Evolutionary conservation across 2,797 vertebrate genomes (phyloP).

Genomic region (Lemur catta): DNA sequence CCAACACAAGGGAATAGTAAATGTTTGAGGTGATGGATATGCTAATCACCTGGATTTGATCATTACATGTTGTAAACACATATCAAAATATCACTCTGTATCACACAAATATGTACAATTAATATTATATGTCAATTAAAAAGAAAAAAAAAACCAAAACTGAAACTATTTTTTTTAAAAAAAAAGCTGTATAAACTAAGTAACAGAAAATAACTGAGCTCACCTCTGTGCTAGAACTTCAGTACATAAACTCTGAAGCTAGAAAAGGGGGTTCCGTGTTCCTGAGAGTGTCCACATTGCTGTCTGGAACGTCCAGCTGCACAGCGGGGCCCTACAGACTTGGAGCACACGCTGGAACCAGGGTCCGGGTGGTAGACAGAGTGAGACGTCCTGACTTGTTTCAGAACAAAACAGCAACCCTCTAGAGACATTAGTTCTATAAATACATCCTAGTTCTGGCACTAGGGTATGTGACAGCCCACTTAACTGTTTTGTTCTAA

Average conservation of each 20-base stretch:
- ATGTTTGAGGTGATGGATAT: not conserved
- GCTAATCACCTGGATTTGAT: not conserved
- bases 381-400: not conserved
- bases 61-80: not conserved
- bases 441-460: not conserved
- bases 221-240: not conserved
- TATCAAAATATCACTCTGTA: not conserved
- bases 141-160: not conserved
- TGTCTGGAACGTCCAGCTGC: not conserved
- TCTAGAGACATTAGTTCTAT: not conserved
- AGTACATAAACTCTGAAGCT: not conserved
- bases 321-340: not conserved
- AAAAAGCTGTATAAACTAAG: not conserved
- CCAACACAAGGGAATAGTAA: not conserved
- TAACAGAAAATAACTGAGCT: not conserved
- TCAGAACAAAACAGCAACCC: not conserved
- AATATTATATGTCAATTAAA: not conserved
- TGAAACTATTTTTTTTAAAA: too few relatives aligned
- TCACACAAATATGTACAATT: not conserved
- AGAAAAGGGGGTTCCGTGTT: not conserved
- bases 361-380: not conserved
- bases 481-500: not conserved
- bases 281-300: rapidly evolving
- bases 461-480: not conserved
- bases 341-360: not conserved